Conservation (phyloP, 2,888 invertebrate species). For the Drosophila paramelanica region DNA sequence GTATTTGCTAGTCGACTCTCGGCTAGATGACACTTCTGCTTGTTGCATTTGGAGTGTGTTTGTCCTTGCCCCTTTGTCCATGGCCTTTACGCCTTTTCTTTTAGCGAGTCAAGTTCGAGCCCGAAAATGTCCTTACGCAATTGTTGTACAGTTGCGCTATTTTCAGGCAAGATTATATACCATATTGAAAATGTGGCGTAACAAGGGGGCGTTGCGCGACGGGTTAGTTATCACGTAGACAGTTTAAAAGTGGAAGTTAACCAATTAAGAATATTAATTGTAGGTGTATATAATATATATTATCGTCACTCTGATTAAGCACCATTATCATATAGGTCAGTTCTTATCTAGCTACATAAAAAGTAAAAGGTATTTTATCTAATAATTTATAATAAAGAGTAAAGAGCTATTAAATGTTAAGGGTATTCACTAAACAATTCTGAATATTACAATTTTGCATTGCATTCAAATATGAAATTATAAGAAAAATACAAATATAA, state of each 20-base stretch:
- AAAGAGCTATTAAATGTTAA: not conserved
- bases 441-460: too few species aligned
- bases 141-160: constrained; percentile 44
- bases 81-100: not conserved
- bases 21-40: not conserved
- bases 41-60: constrained; percentile 16
- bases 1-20: not conserved
- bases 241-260: not conserved
- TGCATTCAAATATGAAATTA: too few species aligned
- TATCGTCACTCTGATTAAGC: not conserved
- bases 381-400: not conserved
- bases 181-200: constrained; percentile 29
- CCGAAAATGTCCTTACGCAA: constrained; percentile 16
- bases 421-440: too few species aligned
- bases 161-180: constrained; percentile 33
- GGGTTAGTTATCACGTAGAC: constrained; percentile 59
- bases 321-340: constrained; percentile 51
- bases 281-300: too few species aligned
- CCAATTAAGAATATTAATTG: not conserved
- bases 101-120: not conserved
- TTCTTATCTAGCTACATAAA: constrained; percentile 27
- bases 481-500: too few species aligned
- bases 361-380: constrained; percentile 15
- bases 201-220: constrained; percentile 30
- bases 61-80: constrained; percentile 36